Conservation (phyloP, 2,797 vertebrate species). For the Dermochelys coriacea region DNA sequence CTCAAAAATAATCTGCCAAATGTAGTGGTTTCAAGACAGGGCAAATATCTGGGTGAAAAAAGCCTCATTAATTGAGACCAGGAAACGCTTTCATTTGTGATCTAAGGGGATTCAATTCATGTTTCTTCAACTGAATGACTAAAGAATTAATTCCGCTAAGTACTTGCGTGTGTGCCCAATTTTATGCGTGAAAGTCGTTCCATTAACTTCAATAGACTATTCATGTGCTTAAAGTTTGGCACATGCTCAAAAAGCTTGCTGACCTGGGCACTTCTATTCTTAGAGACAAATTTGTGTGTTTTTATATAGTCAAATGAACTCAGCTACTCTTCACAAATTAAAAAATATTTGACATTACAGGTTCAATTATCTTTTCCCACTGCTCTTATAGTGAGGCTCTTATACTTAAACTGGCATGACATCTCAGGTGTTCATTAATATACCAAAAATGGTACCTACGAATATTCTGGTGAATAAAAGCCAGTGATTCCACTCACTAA, state of each 20-base stretch:
- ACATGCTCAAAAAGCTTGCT: background rate
- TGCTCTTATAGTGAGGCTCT: background rate
- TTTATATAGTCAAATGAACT: background rate
- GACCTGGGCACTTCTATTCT: background rate
- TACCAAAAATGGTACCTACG: background rate
- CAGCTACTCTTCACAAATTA: background rate
- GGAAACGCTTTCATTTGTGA: background rate
- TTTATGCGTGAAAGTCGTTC: accelerated
- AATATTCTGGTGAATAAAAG: background rate
- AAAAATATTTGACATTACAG: background rate
- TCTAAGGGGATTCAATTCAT: background rate
- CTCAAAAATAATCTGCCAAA: background rate
- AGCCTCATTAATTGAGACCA: background rate
- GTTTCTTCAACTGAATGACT: background rate
- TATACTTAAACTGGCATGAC: background rate
- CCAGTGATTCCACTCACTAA: background rate
- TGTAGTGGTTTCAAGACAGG: background rate
- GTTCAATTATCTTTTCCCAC: background rate
- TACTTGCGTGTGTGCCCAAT: background rate
- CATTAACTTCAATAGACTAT: background rate
- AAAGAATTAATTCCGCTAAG: background rate
- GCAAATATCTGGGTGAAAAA: background rate
- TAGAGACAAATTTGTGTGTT: background rate
- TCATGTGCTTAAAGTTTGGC: background rate
- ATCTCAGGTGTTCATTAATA: background rate